A percentile compares a stretch with the other conserved stretches of the same genome.
These are phyloP conservation scores for Stichodactyla mertensii DNA, from an alignment of 64 coral and sea anemone genomes.

Conservation along the genomic window DNA sequence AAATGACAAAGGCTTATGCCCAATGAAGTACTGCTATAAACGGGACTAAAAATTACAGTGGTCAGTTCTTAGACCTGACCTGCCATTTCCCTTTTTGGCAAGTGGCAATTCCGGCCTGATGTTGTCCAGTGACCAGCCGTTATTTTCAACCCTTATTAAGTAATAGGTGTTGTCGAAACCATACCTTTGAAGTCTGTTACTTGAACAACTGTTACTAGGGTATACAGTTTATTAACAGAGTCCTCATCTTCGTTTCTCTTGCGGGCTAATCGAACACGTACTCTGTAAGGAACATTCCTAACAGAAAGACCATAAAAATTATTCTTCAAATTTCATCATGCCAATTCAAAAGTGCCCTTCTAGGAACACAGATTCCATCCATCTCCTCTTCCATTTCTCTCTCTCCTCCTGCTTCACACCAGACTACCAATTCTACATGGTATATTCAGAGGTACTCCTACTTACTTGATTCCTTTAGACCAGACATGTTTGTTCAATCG, in stretches of 20 bases:
- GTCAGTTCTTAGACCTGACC: no score
- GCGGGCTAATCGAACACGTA: conserved; percentile 83
- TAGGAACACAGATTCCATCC: no score
- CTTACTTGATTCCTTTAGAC: conserved; percentile 87
- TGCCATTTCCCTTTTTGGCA: no score
- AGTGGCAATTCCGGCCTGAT: no score
- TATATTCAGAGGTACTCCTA: background rate
- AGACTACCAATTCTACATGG: background rate
- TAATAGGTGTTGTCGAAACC: background rate
- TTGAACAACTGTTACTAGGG: conserved; percentile 79
- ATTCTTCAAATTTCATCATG: background rate
- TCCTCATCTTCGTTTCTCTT: conserved; percentile 97
- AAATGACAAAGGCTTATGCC: no score
- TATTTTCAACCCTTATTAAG: no score
- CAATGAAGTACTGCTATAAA: no score
- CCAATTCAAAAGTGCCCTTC: no score
- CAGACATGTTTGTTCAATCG: conserved; percentile 95
- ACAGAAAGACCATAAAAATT: background rate
- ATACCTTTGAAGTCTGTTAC: conserved; percentile 87
- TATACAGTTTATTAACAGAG: conserved; percentile 87
- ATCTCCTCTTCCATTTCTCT: no score
- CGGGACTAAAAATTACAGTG: no score
- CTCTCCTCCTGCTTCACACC: no score
- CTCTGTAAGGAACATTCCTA: conserved; percentile 91
- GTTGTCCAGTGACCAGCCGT: no score